A percentile compares a stretch with the other conserved stretches of the same genome.
phyloP scores from a whole-genome alignment of 2,797 vertebrate genomes.

The Aeoliscus strigatus region DNA sequence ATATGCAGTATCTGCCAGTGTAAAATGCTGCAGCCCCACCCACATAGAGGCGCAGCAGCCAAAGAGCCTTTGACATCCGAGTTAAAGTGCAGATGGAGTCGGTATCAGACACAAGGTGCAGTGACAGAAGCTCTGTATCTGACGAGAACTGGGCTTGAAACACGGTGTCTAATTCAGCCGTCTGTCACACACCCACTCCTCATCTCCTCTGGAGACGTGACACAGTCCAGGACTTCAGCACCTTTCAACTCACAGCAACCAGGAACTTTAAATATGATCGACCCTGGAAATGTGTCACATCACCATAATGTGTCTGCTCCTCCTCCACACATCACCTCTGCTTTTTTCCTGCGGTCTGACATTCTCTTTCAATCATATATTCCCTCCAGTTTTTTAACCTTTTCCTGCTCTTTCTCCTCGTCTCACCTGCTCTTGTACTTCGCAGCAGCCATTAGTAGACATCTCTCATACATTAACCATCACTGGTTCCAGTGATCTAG shows the following conservation, averaged over 20 bases:
- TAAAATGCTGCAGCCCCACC: no score
- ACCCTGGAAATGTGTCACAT: slow-evolving; percentile 6
- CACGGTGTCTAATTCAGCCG: slow-evolving; percentile 44
- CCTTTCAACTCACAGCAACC: slow-evolving; percentile 35
- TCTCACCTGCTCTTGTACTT: slow-evolving; percentile 41
- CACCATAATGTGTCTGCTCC: slow-evolving; percentile 14
- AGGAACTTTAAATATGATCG: slow-evolving; percentile 37
- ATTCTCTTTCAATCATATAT: slow-evolving; percentile 3
- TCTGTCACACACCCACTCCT: slow-evolving; percentile 61
- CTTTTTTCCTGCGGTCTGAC: slow-evolving; percentile 3
- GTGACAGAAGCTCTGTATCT: no score
- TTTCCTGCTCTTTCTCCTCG: slow-evolving; percentile 33
- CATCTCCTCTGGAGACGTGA: slow-evolving; percentile 49
- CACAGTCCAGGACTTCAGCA: slow-evolving; percentile 14
- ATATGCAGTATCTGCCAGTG: no score
- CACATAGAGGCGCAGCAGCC: no score
- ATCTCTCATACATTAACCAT: slow-evolving; percentile 64
- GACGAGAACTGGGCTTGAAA: not conserved
- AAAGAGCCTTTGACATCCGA: no score
- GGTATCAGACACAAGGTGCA: no score
- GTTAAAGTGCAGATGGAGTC: no score
- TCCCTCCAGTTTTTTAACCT: slow-evolving; percentile 7
- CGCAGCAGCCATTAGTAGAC: slow-evolving; percentile 52
- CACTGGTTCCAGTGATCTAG: slow-evolving; percentile 53
- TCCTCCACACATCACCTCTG: slow-evolving; percentile 7